Evolutionary conservation across 2,888 invertebrate species (phyloP), one percentile per base, ranked within the genome.

Genomic region (Pachliopta kotzebuea): DNA sequence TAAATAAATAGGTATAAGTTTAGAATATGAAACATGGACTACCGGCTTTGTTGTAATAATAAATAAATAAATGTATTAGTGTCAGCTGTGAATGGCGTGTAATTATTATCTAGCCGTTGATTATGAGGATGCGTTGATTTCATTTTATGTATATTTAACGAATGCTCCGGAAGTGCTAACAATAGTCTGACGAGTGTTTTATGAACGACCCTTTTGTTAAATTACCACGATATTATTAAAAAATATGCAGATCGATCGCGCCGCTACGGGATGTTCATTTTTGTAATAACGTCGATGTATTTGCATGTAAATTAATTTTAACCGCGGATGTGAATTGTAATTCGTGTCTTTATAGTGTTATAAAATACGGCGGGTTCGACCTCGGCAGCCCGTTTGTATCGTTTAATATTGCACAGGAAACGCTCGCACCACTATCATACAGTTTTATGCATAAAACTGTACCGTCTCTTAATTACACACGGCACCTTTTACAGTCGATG

Each of bases 201-300:
- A 81, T 84, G 80, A 84, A 79, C 74, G 78, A 72, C 75, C 82
- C 84, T 84, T 75, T 88, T 89, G 89, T 89, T 86, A 79, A 83
- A 82, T 83, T 83, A 80, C 77, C 78, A 78, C 84, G 83, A 88
- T 87, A 83, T 88, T 87, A 88, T 86, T 83, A 89, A 90, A 86
- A 90, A 90, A 90, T 90, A 91, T 91, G 91, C 90, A 88, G 90
- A 91, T 91, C 90, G 83, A 90, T 89, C 79, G 84, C 76, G 76
- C 69, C 72, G 77, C 77, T 79, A 80, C 89, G 87, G 90, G 91
- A 90, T 88, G 90, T 78, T 84, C 86, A 83, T 88, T 90, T 90
- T 88, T 79, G 86, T 88, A 84, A 85, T 88, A 86, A 86, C 83
- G 84, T 77, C 80, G 76, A 81, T 77, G 83, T 85, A 90, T 90